phyloP scores from a whole-genome alignment of 2,888 invertebrate genomes.

The Caenorhabditis sp. region DNA sequence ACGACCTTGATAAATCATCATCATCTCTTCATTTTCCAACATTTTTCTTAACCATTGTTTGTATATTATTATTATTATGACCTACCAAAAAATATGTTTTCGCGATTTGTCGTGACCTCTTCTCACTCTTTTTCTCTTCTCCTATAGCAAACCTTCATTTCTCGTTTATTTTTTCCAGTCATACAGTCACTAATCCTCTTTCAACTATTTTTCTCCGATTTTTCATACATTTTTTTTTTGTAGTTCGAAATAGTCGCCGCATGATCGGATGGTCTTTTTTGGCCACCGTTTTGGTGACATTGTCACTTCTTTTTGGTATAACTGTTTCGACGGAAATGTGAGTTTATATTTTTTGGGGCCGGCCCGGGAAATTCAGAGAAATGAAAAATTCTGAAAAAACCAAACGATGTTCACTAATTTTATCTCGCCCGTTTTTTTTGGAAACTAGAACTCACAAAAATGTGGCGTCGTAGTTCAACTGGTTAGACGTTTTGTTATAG shows the following conservation, averaged over 20 bases:
- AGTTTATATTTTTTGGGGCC: conserved; percentile 6
- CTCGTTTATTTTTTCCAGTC: not conserved
- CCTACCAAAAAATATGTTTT: too few species aligned
- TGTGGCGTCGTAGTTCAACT: too few species aligned
- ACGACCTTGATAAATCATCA: conserved; percentile 4
- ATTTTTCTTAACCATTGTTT: not conserved
- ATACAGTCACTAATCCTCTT: not conserved
- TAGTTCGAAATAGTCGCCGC: conserved; percentile 27
- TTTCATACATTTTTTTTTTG: conserved; percentile 5
- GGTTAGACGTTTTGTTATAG: too few species aligned
- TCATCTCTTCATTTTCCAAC: not conserved
- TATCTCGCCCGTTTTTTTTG: too few species aligned
- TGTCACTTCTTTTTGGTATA: conserved; percentile 18
- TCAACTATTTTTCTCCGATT: not conserved
- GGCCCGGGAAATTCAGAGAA: too few species aligned
- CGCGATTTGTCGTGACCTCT: not conserved
- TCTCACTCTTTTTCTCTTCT: not conserved
- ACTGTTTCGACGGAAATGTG: conserved; percentile 17
- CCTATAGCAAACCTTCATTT: not conserved
- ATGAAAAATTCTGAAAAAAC: too few species aligned
- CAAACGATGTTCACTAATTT: too few species aligned
- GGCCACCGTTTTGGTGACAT: conserved; percentile 38
- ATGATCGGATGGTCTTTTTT: conserved; percentile 28
- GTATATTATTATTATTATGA: not conserved
- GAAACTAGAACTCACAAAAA: too few species aligned